Conservation (phyloP, 1,140 invertebrate genomes). For the Heliconius eleuchia region DNA sequence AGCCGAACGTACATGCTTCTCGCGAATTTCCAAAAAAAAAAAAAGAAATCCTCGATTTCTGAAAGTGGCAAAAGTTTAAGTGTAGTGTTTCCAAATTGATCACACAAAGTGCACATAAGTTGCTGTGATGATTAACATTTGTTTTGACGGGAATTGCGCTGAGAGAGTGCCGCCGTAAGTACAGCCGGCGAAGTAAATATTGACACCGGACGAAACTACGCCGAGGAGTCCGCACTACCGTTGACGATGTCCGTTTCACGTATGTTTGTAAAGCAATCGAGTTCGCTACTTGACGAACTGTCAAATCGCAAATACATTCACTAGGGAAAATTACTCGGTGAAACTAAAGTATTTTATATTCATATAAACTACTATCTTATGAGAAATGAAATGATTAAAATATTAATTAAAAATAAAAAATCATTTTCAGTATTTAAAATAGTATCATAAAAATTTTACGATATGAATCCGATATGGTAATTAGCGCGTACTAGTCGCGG, state of each 20-base stretch:
- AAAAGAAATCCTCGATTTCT: neutral
- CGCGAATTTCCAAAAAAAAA: conserved; percentile 23
- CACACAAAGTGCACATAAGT: conserved; percentile 12
- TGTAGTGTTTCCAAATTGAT: conserved; percentile 37
- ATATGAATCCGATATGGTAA: neutral
- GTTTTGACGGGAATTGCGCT: conserved; percentile 52
- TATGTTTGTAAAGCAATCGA: conserved; percentile 55
- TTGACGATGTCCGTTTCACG: conserved; percentile 41
- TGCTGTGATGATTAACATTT: conserved; percentile 46
- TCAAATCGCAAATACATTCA: neutral
- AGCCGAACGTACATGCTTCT: conserved; percentile 50
- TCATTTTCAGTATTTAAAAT: neutral
- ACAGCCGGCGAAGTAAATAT: conserved; percentile 70
- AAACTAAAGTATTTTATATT: neutral
- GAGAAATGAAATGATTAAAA: neutral
- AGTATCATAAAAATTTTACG: neutral
- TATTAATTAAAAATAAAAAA: neutral
- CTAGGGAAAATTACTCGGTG: neutral
- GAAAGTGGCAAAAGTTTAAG: conserved; percentile 43
- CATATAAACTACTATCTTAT: too few species aligned
- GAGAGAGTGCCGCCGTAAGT: conserved; percentile 44
- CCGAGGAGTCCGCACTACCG: conserved; percentile 37
- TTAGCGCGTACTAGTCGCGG: conserved; percentile 15
- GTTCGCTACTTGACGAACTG: conserved; percentile 9
- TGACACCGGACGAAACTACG: conserved; percentile 46